Evolutionary conservation across 2,888 invertebrate species (phyloP), one percentile per base, ranked within the genome.

Genomic region (Nebria brevicollis): DNA sequence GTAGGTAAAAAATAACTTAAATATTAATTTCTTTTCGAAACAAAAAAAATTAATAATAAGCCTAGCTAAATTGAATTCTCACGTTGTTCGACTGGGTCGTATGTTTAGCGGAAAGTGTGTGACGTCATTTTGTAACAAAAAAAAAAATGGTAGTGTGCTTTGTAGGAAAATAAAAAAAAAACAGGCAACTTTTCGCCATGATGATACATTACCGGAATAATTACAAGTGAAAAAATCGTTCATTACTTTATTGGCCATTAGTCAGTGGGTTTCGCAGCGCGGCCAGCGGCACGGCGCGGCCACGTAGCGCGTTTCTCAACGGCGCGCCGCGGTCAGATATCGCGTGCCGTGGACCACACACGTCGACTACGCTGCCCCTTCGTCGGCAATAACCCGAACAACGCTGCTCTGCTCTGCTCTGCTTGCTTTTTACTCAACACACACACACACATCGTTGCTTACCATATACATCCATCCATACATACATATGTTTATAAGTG

Each of bases 271-370:
- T 54, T 54, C 54, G 54, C 54, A 54, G 54, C 54, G 54, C 54
- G 54, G 54, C 54, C 54, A 54, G 54, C 54, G 8, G 54, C 54
- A 54, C 54, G 54, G 54, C 7, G 54, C 54, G 54, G 54, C 8
- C 54, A 11, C 54, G 54, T 13, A 54, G 54, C 54, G 74, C 34
- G 41, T 15, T 26, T 15, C 26, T 25, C 74, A 74, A 74, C 65
- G 72, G 34, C n/a, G 65, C 77, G 77, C 65, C 72, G 64, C 77
- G 77, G 77, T n/a, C 26, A 5, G 76, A 77, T 77, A 77, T 77
- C 77, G 77, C 77, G 77, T 77, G 77, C 77, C 77, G 72, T 70
- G 72, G 77, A 77, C 77, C 77, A 77, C 77, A 77, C 77, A 77
- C 77, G 77, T 72, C 72, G 77, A 54, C 72, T 41, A 8, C 15